Evolutionary conservation across 2,888 invertebrate species (phyloP), one percentile per base, ranked within the genome.

Genomic region (Acrobasis consociella): DNA sequence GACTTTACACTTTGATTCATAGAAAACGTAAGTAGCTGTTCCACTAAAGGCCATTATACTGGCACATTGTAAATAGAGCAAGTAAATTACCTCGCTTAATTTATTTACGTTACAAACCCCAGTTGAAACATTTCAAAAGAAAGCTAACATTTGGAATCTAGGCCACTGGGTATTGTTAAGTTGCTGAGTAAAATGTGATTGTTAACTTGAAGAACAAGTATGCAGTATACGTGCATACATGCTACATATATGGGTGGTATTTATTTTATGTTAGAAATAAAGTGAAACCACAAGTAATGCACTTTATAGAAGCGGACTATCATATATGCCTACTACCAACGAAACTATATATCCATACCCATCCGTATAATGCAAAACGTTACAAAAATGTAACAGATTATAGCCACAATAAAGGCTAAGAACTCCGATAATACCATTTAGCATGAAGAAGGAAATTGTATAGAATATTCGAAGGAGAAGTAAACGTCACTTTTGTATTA

Each of bases 391-490:
- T 22, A 60, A 60, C 37, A 42, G 52, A 39, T 60, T 60, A 60
- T 51, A 52, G 52, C 60, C 51, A 51, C 50, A 60, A 60, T 60
- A 60, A 60, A 60, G 42, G 60, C 60, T 60, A 60, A 60, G 60
- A 42, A 60, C 52, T 51, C 60, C 60, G 51, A 60, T 60, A 52
- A 60, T 52, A 51, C 60, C 51, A 60, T 60, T 52, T 38, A 60
- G 60, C 60, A 60, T 51, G 60, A 60, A 60, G 38, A 60, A 39
- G 17, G 60, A 60, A 60, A 60, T 60, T 60, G 60, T 60, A 60
- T 60, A 60, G 60, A 51, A 38, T 60, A 60, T 60, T 60, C 52
- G 38, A 51, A 60, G 11, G 42, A 52, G 60, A 60, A 51, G 39
- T 60, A 42, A 39, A 22, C 51, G 39, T 60, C 60, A 60, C 42